phyloP scores from a whole-genome alignment of 2,797 vertebrate genomes.

The Mus minutoides region DNA sequence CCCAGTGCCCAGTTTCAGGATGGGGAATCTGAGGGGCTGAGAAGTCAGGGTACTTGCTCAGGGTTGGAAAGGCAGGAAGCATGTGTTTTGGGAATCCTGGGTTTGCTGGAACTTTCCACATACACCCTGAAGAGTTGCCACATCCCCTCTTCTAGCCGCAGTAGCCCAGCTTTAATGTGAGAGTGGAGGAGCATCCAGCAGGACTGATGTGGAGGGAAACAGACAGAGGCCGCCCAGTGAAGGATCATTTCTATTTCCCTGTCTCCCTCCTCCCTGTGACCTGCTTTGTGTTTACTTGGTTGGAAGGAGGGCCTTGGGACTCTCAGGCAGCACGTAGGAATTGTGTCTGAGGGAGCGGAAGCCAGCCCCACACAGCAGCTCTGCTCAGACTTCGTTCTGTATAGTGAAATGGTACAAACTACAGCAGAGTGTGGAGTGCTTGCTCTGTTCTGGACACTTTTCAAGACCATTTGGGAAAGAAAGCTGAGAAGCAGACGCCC shows the following conservation, averaged over 20 bases:
- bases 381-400: background rate
- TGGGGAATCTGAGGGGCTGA: background rate
- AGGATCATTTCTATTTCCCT: background rate
- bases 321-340: fast-evolving
- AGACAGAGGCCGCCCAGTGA: fast-evolving
- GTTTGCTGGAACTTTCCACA: fast-evolving
- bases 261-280: background rate
- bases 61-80: background rate
- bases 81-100: background rate
- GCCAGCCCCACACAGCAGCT: fast-evolving
- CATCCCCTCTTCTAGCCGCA: background rate
- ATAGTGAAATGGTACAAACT: too few relatives aligned
- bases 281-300: background rate
- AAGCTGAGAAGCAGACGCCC: background rate
- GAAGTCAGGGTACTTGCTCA: background rate
- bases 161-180: background rate
- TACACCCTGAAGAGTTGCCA: background rate
- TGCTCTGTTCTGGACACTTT: background rate
- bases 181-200: background rate
- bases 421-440: background rate
- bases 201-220: background rate
- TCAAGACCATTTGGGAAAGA: background rate
- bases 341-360: background rate
- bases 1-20: background rate
- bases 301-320: background rate